A percentile compares a stretch with the other conserved stretches of the same genome.
These are phyloP conservation scores for Lasioglossum figueresi DNA, from an alignment of 2,888 invertebrate species.

Conservation along the genomic window DNA sequence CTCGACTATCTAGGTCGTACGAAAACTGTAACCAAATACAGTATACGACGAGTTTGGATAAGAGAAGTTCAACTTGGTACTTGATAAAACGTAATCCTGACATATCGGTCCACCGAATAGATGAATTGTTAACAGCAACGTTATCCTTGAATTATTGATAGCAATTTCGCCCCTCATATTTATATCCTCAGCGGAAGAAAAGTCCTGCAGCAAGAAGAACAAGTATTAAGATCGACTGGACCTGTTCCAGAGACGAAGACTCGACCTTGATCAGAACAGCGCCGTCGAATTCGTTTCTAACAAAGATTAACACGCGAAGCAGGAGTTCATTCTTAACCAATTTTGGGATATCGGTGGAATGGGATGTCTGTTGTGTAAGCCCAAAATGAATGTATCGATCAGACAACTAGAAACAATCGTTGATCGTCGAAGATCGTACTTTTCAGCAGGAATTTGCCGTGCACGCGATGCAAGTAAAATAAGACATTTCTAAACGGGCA, in stretches of 20 bases:
- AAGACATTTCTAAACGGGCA: background rate
- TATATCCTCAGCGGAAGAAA: background rate
- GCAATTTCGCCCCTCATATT: background rate
- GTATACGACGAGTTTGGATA: background rate
- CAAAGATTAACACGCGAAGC: background rate
- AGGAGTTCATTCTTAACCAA: background rate
- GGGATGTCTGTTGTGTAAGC: background rate
- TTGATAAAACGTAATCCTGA: too few relatives aligned
- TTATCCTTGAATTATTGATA: background rate
- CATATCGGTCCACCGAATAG: too few relatives aligned
- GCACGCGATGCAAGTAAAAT: background rate
- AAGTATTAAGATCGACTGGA: conserved; percentile 3
- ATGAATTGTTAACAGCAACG: background rate
- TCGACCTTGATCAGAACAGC: background rate
- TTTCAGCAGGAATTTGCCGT: background rate
- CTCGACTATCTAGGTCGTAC: background rate
- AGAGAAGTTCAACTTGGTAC: background rate
- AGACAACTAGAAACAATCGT: background rate
- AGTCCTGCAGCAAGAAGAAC: background rate
- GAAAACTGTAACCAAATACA: background rate
- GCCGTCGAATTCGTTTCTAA: background rate
- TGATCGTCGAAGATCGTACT: background rate
- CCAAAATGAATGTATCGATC: background rate
- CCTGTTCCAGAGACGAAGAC: background rate
- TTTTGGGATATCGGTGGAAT: background rate